Evolutionary conservation across 2,797 vertebrate genomes (phyloP), one percentile per base, ranked within the genome.

Genomic region (Pseudopleuronectes americanus): DNA sequence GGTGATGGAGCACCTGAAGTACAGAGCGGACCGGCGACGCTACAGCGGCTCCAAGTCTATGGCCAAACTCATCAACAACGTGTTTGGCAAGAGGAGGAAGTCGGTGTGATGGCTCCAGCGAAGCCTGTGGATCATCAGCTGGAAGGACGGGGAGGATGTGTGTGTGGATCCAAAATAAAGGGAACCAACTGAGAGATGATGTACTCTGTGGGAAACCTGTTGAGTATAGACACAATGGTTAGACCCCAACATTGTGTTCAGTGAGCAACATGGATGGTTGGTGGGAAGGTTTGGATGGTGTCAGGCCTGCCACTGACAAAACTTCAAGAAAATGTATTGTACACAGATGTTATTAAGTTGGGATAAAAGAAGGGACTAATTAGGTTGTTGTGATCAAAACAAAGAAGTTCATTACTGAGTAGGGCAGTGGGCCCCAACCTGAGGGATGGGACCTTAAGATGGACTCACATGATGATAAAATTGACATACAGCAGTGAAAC

Each of bases 51-150:
- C 94, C 66, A 95, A 94, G 82, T 95, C 94, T 4, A 93, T 94
- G 95, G 93, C 91, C 76, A 94, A 95, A 56, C 92, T 95, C 71
- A 95, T 94, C 85, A 94, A 93, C 89, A 94, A 94, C 2, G 87
- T 95, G 71, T 95, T 95, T 52, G 93, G 94, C 26, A 95, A 95
- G 80, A 91, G 94, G 81, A 93, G 94, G 83, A 94, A 94, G 86
- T 95, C 94, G 0, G 94, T 95, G 73, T 95, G 87, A 95, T 0
- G 22, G 23, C 7, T n/a, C 28, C 66, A 56, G 55, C 12, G 21
- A 47, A 47, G 14, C 41, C n/a, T 57, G 22, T 3, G 2, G 68
- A 17, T 6, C 2, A 24, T 21, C 55, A 22, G 51, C 41, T 21
- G 68, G 21, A 36, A 31, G 31, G 31, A 57, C 71, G 14, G 38